Evolutionary conservation across 2,113 vertebrate genomes (phyloP), one percentile per base, ranked within the genome.

Genomic region (Sinocyclocheilus maitianheensis): DNA sequence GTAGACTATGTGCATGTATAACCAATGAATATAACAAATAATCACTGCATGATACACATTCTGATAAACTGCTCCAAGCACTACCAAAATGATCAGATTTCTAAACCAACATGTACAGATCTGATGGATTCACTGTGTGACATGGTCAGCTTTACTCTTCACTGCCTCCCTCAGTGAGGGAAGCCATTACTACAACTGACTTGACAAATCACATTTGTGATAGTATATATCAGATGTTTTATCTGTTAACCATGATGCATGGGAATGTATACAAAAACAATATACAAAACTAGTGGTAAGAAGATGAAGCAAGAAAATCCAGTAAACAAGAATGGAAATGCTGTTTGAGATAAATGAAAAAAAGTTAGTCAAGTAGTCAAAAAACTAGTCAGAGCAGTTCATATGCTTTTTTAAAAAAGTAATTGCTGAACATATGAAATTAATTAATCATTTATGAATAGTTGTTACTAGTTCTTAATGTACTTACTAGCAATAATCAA

Each of bases 211-310:
- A 26, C 58, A 48, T 5, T 5, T 81, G 34, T 63, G 37, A 63
- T 48, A 62, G 72, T 55, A 14, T 81, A 6, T 40, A 46, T 81
- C n/a, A 26, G 40, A 20, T 34, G 14, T 13, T 77, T 77, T 55
- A 77, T 51, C 37, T 67, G 79, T 81, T 67, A 81, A 67, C n/a
- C 62, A 30, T 67, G 62, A 67, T 81, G 24, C 12, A 30, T 51
- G 76, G 5, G 76, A 34, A 77, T 30, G 76, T 20, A 5, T 34
- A 30, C 76, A 76, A 76, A 67, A 72, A 43, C 37, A 72, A n/a
- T 72, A 40, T 75, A 22, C 43, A 77, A 16, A 53, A 18, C 46
- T 14, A 77, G 24, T 20, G n/a, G 12, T 0, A 1, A 24, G 72
- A 48, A 76, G 24, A 46, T 1, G n/a, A 76, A 48, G n/a, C 43